Base-by-base conservation (phyloP, 2,888 invertebrate genomes). In the Agrotis exclamationis region DNA sequence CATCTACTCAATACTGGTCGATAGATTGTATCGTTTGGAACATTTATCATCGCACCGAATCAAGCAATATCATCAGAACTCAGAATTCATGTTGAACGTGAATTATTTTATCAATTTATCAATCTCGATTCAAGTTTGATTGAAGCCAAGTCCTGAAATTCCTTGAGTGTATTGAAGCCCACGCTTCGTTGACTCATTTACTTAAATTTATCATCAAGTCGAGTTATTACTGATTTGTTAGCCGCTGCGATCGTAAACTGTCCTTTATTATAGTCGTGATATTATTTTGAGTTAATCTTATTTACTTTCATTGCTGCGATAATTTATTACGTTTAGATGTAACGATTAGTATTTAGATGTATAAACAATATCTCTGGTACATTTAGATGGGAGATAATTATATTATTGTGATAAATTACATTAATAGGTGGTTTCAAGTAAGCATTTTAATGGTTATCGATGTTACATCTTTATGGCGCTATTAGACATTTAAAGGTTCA, bases 241-340 rank as follows among this genome's bases (percentile, higher is more conserved):
- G 58, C 73, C 82, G 67, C 60, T 70, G 64, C 62, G 58, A 59
- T 75, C 80, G 76, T 86, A 80, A 86, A 83, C 80, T 74, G 77
- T 83, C 84, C 76, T 75, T 85, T 74, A 78, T 78, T 78, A 78
- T 73, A 66, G 73, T 82, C 86, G 77, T 76, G 82, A 79, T 83
- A 85, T 84, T 76, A 80, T 82, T 82, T 80, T 75, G 69, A 85
- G 70, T 78, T 86, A 85, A 86, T 86, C 79, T 85, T 85, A 82
- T 83, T 86, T 83, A 84, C 79, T 83, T 82, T 82, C 80, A 86
- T 85, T 79, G 63, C 70, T 66, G 69, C 44, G 22, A 69, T 9
- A 77, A 77, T 85, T 77, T 86, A 85, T 85, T 70, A 60, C 60
- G 59, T 74, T 82, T 48, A 78, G 77, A 78, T 82, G 71, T 72